phyloP scores from a whole-genome alignment of 2,888 invertebrate genomes.

The Entomobrya multifasciata region DNA sequence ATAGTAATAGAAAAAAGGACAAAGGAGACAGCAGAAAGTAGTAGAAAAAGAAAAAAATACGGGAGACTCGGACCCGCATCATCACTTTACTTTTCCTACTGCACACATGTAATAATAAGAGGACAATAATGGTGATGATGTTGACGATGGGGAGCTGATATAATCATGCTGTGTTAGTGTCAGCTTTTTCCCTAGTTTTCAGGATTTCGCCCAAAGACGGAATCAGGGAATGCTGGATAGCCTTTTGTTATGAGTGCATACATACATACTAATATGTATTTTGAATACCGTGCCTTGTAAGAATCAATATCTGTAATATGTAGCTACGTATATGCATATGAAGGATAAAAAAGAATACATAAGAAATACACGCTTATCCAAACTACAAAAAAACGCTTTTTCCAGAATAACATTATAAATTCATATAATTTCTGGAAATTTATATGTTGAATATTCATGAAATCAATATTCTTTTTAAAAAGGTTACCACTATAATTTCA shows the following conservation, averaged over 20 bases:
- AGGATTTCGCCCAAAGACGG: slow-evolving; percentile 40
- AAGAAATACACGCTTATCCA: too few relatives aligned
- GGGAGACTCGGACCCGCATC: not conserved
- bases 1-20: slow-evolving; percentile 71
- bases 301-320: too few relatives aligned
- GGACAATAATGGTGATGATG: slow-evolving; percentile 60
- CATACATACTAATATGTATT: too few relatives aligned
- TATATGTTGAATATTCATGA: not conserved
- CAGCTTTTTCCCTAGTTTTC: slow-evolving; percentile 64
- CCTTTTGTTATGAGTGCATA: too few relatives aligned
- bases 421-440: not conserved
- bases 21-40: slow-evolving; percentile 48
- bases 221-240: not conserved
- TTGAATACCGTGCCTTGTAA: too few relatives aligned
- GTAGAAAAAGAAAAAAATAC: slow-evolving; percentile 35
- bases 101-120: slow-evolving; percentile 60
- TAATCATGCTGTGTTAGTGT: slow-evolving; percentile 49
- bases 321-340: too few relatives aligned
- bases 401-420: too few relatives aligned
- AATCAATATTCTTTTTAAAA: not conserved
- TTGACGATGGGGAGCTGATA: slow-evolving; percentile 66
- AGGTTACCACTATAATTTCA: not conserved
- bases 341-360: too few relatives aligned
- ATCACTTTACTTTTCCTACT: not conserved
- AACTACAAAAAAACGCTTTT: too few relatives aligned